Evolutionary conservation across 2,113 vertebrate species (phyloP), one percentile per base, ranked within the genome.

Genomic region (Dasypus novemcinctus): DNA sequence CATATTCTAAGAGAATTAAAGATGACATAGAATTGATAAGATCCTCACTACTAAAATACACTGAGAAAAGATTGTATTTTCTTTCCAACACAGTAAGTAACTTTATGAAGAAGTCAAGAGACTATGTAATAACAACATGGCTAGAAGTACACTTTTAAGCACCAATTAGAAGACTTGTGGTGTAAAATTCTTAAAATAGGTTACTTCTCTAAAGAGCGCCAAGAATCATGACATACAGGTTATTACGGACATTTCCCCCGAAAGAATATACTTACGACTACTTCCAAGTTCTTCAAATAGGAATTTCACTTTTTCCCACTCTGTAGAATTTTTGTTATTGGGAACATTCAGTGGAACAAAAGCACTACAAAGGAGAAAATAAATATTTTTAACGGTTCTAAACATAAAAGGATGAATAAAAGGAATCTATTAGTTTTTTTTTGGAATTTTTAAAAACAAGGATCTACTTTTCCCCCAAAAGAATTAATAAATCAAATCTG

Each of bases 281-380:
- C 99, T 99, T 96, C 99, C 99, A 97, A 99, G 98, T 97, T 99
- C 99, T 97, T 99, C 98, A 98, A 99, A 99, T 25, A 99, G 97
- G 52, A 99, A 98, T 71, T 99, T 99, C 33, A 99, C 99, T 98
- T 99, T 99, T 95, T 99, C 99, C 99, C 99, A 99, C 25, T 99
- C 99, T 7, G 99, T 99, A 72, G 99, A 99, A 97, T 99, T 99
- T 97, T 99, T 99, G 93, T 98, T 98, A 49, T 97, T 98, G 18
- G 99, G 99, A 93, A 99, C 97, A 87, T 98, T 97, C 94, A 99
- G 97, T 59, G 99, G 99, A 97, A 99, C 98, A 97, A 99, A 99
- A 7, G 99, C 99, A 96, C 99, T 99, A 75, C 1, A 95, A 87
- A 95, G 52, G 38, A 97, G 38, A 94, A 95, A 95, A 95, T 2